A percentile compares a stretch with the other conserved stretches of the same genome.
phyloP scores from a whole-genome alignment of 2,888 invertebrate genomes.

The Noctua fimbriata region DNA sequence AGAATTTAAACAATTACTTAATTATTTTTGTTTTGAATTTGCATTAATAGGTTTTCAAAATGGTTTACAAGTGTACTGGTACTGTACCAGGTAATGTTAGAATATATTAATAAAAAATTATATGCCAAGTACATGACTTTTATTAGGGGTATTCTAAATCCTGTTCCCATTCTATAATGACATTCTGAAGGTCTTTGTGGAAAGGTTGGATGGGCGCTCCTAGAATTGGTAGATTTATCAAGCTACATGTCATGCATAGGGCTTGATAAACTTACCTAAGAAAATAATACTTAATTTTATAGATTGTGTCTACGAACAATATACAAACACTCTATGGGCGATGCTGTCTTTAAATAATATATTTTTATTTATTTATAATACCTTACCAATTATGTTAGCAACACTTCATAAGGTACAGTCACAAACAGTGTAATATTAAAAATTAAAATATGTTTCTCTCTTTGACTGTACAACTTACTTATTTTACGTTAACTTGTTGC shows the following conservation, averaged over 20 bases:
- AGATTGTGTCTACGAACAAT: neutral
- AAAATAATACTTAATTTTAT: neutral
- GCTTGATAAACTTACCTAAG: neutral
- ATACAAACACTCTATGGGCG: neutral
- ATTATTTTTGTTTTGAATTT: neutral
- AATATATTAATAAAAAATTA: neutral
- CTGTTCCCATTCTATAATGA: neutral
- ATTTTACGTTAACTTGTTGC: neutral
- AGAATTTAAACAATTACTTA: neutral
- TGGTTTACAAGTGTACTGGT: no score
- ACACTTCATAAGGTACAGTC: neutral
- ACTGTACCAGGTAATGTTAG: fast-evolving
- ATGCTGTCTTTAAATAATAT: neutral
- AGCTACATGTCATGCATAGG: neutral
- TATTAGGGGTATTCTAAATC: neutral
- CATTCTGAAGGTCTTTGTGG: neutral
- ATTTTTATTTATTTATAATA: neutral
- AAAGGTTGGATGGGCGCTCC: neutral
- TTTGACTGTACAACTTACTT: neutral
- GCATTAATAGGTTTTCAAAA: no score
- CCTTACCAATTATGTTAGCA: neutral
- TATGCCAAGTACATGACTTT: neutral
- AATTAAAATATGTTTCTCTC: neutral
- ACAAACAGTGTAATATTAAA: neutral
- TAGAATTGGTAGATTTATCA: neutral